These are phyloP conservation scores for Ceraclea dissimilis DNA, from an alignment of 2,888 invertebrate species.

Conservation along the genomic window DNA sequence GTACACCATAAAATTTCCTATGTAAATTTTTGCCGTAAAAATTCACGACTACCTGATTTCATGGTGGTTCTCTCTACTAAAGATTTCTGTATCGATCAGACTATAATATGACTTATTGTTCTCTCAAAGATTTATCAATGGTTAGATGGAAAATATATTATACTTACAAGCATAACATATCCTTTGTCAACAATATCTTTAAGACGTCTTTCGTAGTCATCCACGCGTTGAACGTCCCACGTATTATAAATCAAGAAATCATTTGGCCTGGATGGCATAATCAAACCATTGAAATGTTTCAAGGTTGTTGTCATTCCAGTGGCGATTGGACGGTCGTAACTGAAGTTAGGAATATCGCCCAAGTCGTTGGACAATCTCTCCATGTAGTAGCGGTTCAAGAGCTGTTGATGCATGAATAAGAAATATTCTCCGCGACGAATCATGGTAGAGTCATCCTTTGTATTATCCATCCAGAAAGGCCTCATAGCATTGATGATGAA, in stretches of 20 bases:
- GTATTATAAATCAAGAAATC: slow-evolving; percentile 32
- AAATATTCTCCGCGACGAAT: slow-evolving; percentile 54
- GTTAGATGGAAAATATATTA: too few relatives aligned
- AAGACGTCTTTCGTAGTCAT: slow-evolving; percentile 39
- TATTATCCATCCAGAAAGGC: slow-evolving; percentile 49
- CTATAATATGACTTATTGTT: too few relatives aligned
- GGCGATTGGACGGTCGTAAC: slow-evolving; percentile 44
- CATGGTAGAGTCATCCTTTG: slow-evolving; percentile 32
- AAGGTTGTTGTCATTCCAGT: slow-evolving; percentile 54
- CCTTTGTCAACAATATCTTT: slow-evolving; percentile 44
- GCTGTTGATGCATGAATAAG: slow-evolving; percentile 48
- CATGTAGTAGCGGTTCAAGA: slow-evolving; percentile 49
- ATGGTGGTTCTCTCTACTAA: too few relatives aligned
- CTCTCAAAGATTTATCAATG: too few relatives aligned
- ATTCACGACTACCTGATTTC: too few relatives aligned
- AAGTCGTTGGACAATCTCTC: slow-evolving; percentile 56
- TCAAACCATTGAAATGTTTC: slow-evolving; percentile 48
- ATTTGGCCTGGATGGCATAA: slow-evolving; percentile 47
- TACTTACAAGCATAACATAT: slow-evolving; percentile 35
- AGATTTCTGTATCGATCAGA: too few relatives aligned
- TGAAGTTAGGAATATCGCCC: slow-evolving; percentile 48
- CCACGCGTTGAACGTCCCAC: slow-evolving; percentile 28
- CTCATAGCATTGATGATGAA: slow-evolving; percentile 47
- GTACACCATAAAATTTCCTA: too few relatives aligned
- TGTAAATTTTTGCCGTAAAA: too few relatives aligned